Evolutionary conservation across 1,140 invertebrate genomes (phyloP), one percentile per base, ranked within the genome.

Genomic region (Pararge aegeria): DNA sequence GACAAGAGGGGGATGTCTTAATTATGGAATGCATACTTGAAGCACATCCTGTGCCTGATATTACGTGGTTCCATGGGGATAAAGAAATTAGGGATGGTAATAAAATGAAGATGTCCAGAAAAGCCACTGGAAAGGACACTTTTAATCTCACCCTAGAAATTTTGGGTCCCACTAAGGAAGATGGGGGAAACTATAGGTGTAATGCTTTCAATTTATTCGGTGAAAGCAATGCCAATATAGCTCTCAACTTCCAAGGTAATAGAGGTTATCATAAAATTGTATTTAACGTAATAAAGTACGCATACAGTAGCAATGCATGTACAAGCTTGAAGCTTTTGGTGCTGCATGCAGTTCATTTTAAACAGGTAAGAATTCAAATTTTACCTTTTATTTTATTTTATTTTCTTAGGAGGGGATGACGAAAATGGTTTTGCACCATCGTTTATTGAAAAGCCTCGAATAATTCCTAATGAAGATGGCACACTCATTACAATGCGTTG

Each of bases 151-250:
- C 95, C 21, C 93, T 99, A 80, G 96, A 97, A 92, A 98, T 98
- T 75, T 94, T 94, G 80, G 97, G 98, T 91, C 98, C 98, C 20
- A 97, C 96, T 52, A 95, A 95, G 78, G 95, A 96, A 78, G 98
- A 99, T 89, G 98, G 98, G 70, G 98, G 98, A 61, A 97, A 98
- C 89, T 99, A 99, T 91, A 94, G 98, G 80, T 99, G 98, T 93
- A 99, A 99, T 90, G 98, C 98, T 61, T 96, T 98, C 91, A 99
- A 99, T 94, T 94, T 95, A 87, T 96, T 95, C 87, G 98, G 98
- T 88, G 98, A 99, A 93, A 98, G 97, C 90, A 99, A 99, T 93
- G 98, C 98, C 70, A 99, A 99, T 92, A 99, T 99, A 92, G 97
- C 98, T 71, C 94, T 99, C 70, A 99, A 99, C 90, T 99, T 99